These are phyloP conservation scores for Ypsolopha scabrella DNA, from an alignment of 2,888 invertebrate genomes.

Conservation along the genomic window DNA sequence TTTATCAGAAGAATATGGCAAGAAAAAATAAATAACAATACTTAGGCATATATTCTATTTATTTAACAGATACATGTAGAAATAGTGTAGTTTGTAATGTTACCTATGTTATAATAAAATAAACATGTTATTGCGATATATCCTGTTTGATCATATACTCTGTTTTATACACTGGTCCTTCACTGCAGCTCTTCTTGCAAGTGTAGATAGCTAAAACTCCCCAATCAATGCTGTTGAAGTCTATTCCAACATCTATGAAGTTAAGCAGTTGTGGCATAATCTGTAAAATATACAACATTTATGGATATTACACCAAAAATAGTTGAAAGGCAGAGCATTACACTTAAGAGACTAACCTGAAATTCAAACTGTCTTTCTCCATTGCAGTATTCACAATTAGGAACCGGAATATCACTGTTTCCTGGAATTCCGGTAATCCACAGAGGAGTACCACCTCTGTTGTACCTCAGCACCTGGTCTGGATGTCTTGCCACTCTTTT, in stretches of 20 bases:
- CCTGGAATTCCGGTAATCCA: slow-evolving; percentile 78
- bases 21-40: slow-evolving; percentile 26
- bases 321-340: not conserved
- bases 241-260: slow-evolving; percentile 73
- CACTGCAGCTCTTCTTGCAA: slow-evolving; percentile 81
- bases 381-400: slow-evolving; percentile 81
- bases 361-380: slow-evolving; percentile 89
- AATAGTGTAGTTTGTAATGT: not conserved
- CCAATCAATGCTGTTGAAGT: slow-evolving; percentile 84
- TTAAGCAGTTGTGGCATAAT: slow-evolving; percentile 87
- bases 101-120: not conserved
- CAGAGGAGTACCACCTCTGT: slow-evolving; percentile 82
- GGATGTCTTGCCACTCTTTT: slow-evolving; percentile 77
- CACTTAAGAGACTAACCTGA: slow-evolving; percentile 66
- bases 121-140: slow-evolving; percentile 44
- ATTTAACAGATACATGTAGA: not conserved
- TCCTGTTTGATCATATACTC: slow-evolving; percentile 92
- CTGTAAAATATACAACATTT: slow-evolving; percentile 46
- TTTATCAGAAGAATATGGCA: slow-evolving; percentile 71
- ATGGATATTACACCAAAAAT: not conserved
- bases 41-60: slow-evolving; percentile 5
- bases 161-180: slow-evolving; percentile 75
- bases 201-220: slow-evolving; percentile 89
- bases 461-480: slow-evolving; percentile 86
- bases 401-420: slow-evolving; percentile 65